Evolutionary conservation across 2,113 vertebrate genomes (phyloP), one percentile per base, ranked within the genome.

Genomic region (Calonectris borealis): DNA sequence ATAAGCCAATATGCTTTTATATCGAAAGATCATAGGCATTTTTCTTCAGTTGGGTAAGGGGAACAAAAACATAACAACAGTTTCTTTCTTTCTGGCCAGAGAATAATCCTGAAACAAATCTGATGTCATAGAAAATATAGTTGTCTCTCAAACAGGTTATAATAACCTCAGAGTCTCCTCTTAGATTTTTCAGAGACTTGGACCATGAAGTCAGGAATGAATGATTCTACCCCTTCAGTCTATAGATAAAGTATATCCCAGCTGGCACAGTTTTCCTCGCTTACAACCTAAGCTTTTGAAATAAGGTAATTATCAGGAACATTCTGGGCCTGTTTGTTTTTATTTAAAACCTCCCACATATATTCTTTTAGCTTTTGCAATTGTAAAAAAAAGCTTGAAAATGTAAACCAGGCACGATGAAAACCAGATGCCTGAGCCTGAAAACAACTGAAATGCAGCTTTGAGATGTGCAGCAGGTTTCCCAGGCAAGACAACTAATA

Each of bases 241-340:
- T 73, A 6, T 57, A 57, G 24, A 49, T 36, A 44, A 88, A 93
- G 65, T 62, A 49, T 7, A 55, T 44, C 36, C 25, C 54, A 85
- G 27, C 17, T 81, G 40, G 29, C 44, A 61, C 8, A 22, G 24
- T 38, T 89, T 77, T 54, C 24, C 79, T 62, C 54, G 25, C 34
- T 73, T 83, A 57, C 17, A 72, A 29, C 9, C 31, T 24, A 36
- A 65, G 26, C 22, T 80, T 91, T 79, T 77, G 44, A 69, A 86
- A 69, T 76, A 0, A 1, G 6, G 29, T 18, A 13, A 44, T 64
- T 60, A 42, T 62, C 0, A 0, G 19, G 68, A 86, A 61, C 22
- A 48, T 16, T 48, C 36, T 72, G 40, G 2, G 1, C 52, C 14
- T 48, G 15, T 49, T 19, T 81, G 22, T 52, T 79, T 92, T 78